A percentile compares a stretch with the other conserved stretches of the same genome.
Evolutionary conservation across 2,797 vertebrate genomes (phyloP).

Genomic region (Micropoecilia bifurca): DNA sequence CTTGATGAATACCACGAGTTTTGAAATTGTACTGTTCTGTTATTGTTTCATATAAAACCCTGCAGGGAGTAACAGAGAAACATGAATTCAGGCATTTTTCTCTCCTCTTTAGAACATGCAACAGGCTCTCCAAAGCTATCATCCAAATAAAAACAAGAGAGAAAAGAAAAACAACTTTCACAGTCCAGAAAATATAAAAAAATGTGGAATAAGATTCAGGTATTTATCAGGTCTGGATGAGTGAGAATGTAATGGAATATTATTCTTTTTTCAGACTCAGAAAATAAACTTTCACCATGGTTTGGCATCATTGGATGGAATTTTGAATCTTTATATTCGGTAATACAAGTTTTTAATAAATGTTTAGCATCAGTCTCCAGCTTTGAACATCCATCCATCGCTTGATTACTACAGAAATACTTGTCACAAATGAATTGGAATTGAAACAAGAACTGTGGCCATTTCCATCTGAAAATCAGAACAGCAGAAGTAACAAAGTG

Average conservation of each 20-base stretch:
- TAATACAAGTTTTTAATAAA: too few relatives aligned
- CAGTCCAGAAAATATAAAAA: not conserved
- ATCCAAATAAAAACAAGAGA: constrained; percentile 30
- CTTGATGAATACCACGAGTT: constrained; percentile 63
- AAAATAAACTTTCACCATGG: too few relatives aligned
- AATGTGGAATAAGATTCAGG: not conserved
- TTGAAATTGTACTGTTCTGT: constrained; percentile 47
- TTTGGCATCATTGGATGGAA: too few relatives aligned
- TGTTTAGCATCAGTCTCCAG: too few relatives aligned
- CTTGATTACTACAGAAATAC: not conserved
- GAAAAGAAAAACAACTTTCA: not conserved
- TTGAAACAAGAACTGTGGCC: not conserved
- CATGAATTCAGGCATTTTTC: constrained; percentile 54
- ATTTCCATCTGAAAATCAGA: not conserved
- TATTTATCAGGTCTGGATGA: not conserved
- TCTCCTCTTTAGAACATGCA: constrained; percentile 39
- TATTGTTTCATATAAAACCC: constrained; percentile 31
- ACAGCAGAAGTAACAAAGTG: constrained; percentile 12
- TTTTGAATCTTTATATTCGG: too few relatives aligned
- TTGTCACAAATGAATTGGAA: not conserved
- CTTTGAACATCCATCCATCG: too few relatives aligned
- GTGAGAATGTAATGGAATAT: not conserved
- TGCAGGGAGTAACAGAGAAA: constrained; percentile 58
- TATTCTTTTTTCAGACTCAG: not conserved
- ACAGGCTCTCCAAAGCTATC: constrained; percentile 30